Evolutionary conservation across 1,140 invertebrate species (phyloP).

Genomic region (Procambarus virginalis): DNA sequence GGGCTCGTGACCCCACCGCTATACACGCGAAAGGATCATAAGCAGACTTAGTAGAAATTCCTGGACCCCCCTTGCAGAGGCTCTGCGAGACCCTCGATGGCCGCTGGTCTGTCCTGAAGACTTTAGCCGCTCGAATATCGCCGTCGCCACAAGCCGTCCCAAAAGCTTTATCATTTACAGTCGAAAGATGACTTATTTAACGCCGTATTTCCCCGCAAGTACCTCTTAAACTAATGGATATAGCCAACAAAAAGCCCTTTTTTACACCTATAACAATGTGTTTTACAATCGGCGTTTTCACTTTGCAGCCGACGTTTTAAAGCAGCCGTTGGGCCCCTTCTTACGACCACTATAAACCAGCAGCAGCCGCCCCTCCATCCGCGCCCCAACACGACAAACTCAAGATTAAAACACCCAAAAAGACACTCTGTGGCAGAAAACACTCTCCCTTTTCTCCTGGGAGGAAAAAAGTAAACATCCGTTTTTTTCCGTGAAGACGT

Average conservation of each 20-base stretch:
- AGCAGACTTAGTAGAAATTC: constrained; percentile 14
- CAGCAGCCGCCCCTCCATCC: constrained; percentile 24
- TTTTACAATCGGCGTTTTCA: constrained; percentile 63
- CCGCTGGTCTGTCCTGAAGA: no score
- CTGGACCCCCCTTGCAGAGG: neutral
- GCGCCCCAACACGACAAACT: constrained; percentile 43
- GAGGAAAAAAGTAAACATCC: neutral
- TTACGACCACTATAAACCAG: constrained; percentile 61
- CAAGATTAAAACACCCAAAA: constrained; percentile 42
- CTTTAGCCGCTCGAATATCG: neutral
- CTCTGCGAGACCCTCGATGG: no score
- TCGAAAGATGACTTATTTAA: constrained; percentile 62
- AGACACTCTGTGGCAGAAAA: constrained; percentile 23
- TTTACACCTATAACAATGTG: constrained; percentile 60
- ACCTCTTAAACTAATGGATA: constrained; percentile 63
- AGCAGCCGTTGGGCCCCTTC: constrained; percentile 26
- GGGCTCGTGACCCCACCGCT: neutral
- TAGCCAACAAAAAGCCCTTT: constrained; percentile 57
- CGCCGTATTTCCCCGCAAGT: constrained; percentile 50
- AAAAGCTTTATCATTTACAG: constrained; percentile 34
- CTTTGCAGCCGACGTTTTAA: constrained; percentile 49
- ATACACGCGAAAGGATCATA: constrained; percentile 22
- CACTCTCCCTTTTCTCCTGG: constrained; percentile 20
- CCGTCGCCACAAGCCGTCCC: neutral
- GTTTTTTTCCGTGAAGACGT: neutral